Percentiles rank a stretch among this genome's conserved stretches.
These are phyloP conservation scores for Venustaconcha ellipsiformis DNA, from an alignment of 1,140 invertebrate genomes.

Conservation along the genomic window DNA sequence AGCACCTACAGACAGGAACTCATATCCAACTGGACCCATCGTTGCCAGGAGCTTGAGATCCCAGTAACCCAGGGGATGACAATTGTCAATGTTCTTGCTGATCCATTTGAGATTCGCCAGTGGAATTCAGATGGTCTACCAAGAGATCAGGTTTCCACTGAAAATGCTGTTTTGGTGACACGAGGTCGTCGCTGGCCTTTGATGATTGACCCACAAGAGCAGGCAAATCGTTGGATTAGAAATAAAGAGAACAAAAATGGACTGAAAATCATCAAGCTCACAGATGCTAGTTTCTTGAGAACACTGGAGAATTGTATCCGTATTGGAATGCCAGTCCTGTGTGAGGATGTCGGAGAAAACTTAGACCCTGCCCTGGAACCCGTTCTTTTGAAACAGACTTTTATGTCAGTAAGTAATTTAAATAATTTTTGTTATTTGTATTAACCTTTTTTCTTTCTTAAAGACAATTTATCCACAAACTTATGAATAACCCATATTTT, in stretches of 20 bases:
- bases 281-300: conserved; percentile 72
- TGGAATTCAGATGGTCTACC: conserved; percentile 89
- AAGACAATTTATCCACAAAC: no score
- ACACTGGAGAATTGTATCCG: conserved; percentile 69
- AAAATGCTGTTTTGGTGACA: conserved; percentile 89
- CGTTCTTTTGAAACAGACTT: conserved; percentile 70
- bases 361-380: conserved; percentile 70
- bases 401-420: conserved; percentile 69
- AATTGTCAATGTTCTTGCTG: conserved; percentile 81
- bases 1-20: conserved; percentile 61
- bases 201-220: conserved; percentile 92
- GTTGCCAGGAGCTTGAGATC: conserved; percentile 64
- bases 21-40: conserved; percentile 52
- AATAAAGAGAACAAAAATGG: conserved; percentile 83
- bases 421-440: not conserved
- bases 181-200: conserved; percentile 84
- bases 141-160: conserved; percentile 84
- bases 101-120: conserved; percentile 84
- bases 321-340: conserved; percentile 67
- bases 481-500: no score
- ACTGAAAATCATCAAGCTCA: conserved; percentile 82
- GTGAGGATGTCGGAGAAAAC: conserved; percentile 68
- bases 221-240: conserved; percentile 89
- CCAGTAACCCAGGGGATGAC: conserved; percentile 71
- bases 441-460: not conserved